Percentiles rank a stretch among this genome's conserved stretches.
These are phyloP conservation scores for Chrysochloris asiatica DNA, from an alignment of 2,113 vertebrate genomes.

Conservation along the genomic window DNA sequence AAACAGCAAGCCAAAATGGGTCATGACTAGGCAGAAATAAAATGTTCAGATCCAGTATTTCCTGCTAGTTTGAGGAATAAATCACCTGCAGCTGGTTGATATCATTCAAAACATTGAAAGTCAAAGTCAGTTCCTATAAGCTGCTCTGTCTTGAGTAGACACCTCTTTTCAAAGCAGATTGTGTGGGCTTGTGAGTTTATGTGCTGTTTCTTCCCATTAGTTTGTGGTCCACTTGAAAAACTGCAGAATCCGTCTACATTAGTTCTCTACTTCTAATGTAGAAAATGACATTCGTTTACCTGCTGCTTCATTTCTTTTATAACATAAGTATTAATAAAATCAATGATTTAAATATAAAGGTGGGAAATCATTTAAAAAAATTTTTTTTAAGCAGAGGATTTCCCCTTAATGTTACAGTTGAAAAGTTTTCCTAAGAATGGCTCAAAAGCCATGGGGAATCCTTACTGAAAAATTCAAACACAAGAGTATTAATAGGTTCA, in stretches of 20 bases:
- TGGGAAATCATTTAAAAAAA: neutral
- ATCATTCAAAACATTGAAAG: neutral
- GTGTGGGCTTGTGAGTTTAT: neutral
- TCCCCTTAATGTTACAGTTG: too few species aligned
- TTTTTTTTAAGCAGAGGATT: neutral
- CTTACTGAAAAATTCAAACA: neutral
- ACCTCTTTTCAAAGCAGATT: neutral
- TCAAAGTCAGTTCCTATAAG: neutral
- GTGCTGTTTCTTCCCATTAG: neutral
- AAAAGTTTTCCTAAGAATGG: neutral
- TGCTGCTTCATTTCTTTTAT: neutral
- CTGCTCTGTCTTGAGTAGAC: neutral
- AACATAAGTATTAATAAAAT: neutral
- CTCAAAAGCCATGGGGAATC: neutral
- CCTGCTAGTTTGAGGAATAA: neutral
- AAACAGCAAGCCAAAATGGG: neutral
- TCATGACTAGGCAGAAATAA: neutral
- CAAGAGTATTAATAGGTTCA: neutral
- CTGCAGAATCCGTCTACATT: neutral
- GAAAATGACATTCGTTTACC: neutral
- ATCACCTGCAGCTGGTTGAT: neutral
- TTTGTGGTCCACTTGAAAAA: neutral
- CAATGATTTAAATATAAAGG: constrained; percentile 30
- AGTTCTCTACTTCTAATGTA: neutral
- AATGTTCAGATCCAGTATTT: neutral